Conservation (phyloP, 2,888 invertebrate species). For the Altica lythri region DNA sequence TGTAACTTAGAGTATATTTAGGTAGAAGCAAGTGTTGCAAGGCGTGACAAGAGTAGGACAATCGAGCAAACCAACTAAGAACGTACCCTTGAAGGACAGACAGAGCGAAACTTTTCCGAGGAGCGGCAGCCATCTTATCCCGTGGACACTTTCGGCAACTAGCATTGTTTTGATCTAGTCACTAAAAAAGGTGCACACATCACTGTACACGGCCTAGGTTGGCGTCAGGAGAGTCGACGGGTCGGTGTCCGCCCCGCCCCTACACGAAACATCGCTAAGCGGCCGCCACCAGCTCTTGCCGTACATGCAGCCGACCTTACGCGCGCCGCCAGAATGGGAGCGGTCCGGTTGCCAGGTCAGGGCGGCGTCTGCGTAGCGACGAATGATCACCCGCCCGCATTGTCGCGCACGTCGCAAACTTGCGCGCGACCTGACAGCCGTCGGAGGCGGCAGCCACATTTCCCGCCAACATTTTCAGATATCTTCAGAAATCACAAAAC, state of each 20-base stretch:
- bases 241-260: slow-evolving; percentile 57
- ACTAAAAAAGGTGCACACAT: slow-evolving; percentile 48
- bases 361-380: slow-evolving; percentile 45
- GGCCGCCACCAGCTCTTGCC: slow-evolving; percentile 55
- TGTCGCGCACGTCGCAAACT: slow-evolving; percentile 10
- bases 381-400: slow-evolving; percentile 24
- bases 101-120: slow-evolving; percentile 45
- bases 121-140: slow-evolving; percentile 55
- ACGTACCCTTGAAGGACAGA: slow-evolving; percentile 51
- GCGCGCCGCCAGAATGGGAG: slow-evolving; percentile 65
- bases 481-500: not conserved
- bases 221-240: slow-evolving; percentile 55
- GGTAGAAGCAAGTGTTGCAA: slow-evolving; percentile 13
- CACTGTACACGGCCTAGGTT: slow-evolving; percentile 45
- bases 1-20: not conserved
- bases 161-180: slow-evolving; percentile 35
- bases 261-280: slow-evolving; percentile 56
- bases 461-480: slow-evolving; percentile 17
- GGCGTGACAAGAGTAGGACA: slow-evolving; percentile 2
- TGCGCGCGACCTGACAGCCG: slow-evolving; percentile 4
- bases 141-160: slow-evolving; percentile 34
- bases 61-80: slow-evolving; percentile 24
- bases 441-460: slow-evolving; percentile 9
- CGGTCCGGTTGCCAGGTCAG: slow-evolving; percentile 58
- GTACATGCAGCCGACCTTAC: slow-evolving; percentile 56